Evolutionary conservation across 2,113 vertebrate species (phyloP).

Genomic region (Diadophis punctatus): DNA sequence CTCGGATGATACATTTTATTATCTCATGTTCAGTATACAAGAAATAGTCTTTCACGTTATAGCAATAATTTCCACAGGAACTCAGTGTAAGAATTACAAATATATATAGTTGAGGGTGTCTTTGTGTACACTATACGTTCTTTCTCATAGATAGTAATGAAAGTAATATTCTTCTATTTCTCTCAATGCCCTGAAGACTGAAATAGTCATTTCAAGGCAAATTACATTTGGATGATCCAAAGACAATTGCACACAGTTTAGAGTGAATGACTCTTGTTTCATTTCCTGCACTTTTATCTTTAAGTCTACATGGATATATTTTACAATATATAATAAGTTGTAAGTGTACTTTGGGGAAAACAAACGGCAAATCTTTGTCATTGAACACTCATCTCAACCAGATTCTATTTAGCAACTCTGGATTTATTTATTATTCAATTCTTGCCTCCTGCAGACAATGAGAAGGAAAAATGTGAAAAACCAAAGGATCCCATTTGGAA

Average conservation of each 20-base stretch:
- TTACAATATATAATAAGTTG: conserved; percentile 22
- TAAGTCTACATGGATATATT: conserved; percentile 1
- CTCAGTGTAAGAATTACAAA: not conserved
- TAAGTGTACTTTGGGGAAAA: conserved; percentile 12
- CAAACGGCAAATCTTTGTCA: conserved; percentile 31
- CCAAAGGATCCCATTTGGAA: conserved; percentile 3
- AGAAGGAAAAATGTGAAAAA: conserved; percentile 27
- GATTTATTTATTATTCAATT: conserved; percentile 51
- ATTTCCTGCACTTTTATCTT: conserved; percentile 29
- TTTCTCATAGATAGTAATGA: conserved; percentile 7
- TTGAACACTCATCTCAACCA: conserved; percentile 14
- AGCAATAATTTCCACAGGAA: not conserved
- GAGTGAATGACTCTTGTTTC: not conserved
- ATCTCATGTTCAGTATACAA: not conserved
- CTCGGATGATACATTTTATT: not conserved
- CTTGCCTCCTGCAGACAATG: conserved; percentile 22
- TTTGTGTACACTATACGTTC: not conserved
- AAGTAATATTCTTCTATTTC: not conserved
- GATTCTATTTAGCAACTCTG: conserved; percentile 25
- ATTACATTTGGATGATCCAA: conserved; percentile 5
- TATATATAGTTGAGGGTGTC: not conserved
- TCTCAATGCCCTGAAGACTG: conserved; percentile 19
- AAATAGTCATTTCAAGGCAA: conserved; percentile 15
- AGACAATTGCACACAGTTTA: conserved; percentile 10
- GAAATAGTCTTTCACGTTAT: not conserved